A percentile compares a stretch with the other conserved stretches of the same genome.
These are phyloP conservation scores for Sebastes alutus DNA, from an alignment of 2,797 vertebrate genomes.

Conservation along the genomic window DNA sequence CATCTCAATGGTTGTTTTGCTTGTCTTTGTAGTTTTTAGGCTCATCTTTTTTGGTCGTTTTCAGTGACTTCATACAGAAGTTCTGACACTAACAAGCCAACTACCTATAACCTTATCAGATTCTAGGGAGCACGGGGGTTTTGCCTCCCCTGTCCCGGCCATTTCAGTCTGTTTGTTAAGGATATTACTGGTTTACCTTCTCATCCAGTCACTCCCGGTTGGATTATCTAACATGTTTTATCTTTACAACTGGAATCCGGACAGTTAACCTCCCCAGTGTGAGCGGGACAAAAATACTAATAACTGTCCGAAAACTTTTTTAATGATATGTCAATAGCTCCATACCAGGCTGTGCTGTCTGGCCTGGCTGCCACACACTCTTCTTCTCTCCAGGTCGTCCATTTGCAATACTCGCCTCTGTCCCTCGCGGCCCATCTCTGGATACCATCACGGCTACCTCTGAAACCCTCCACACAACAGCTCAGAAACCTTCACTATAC, in stretches of 20 bases:
- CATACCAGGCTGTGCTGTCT: not conserved
- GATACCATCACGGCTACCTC: not conserved
- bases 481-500: not conserved
- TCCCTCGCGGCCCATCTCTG: not conserved
- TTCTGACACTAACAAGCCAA: not conserved
- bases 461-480: not conserved
- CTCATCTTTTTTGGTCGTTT: not conserved
- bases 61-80: not conserved
- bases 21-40: not conserved
- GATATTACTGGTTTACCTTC: not conserved
- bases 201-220: not conserved
- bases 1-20: not conserved
- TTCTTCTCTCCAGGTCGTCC: not conserved
- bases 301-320: not conserved
- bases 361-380: not conserved
- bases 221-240: not conserved
- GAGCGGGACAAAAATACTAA: not conserved
- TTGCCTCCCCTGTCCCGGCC: too few species aligned
- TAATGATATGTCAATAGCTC: not conserved
- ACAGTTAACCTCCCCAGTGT: not conserved
- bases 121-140: not conserved
- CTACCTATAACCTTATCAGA: not conserved
- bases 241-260: not conserved
- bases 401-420: slow-evolving; percentile 24
- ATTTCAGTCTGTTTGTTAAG: not conserved